These are phyloP conservation scores for Pinna nobilis DNA, from an alignment of 1,140 invertebrate genomes.

Conservation along the genomic window DNA sequence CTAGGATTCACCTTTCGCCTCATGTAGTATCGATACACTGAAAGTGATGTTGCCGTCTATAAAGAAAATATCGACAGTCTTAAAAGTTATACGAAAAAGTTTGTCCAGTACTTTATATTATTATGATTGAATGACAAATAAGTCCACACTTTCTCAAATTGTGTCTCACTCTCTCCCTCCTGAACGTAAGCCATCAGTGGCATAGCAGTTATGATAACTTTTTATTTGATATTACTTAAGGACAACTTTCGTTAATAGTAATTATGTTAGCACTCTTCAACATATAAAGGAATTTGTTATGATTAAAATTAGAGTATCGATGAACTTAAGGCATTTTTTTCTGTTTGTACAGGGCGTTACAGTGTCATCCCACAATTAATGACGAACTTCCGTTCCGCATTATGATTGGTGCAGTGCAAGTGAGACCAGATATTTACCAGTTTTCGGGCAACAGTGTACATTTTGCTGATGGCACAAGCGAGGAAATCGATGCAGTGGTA, in stretches of 20 bases:
- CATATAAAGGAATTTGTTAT: no score
- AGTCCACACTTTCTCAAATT: no score
- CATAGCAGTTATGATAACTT: not conserved
- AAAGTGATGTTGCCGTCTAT: no score
- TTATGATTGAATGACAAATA: no score
- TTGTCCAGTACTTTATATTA: no score
- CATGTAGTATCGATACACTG: no score
- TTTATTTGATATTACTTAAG: not conserved
- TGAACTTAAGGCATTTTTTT: not conserved
- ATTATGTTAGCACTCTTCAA: no score
- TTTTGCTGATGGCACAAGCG: conserved; percentile 53
- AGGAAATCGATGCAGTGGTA: conserved; percentile 68
- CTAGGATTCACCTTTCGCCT: no score
- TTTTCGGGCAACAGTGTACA: conserved; percentile 60
- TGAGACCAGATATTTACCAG: conserved; percentile 68
- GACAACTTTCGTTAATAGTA: not conserved
- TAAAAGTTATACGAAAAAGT: no score
- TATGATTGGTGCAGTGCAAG: conserved; percentile 74
- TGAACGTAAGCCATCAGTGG: not conserved
- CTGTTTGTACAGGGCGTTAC: conserved; percentile 54
- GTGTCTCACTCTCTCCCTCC: no score
- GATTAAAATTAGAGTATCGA: no score
- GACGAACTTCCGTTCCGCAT: conserved; percentile 78
- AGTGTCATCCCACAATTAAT: conserved; percentile 78
- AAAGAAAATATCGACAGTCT: no score